Evolutionary conservation across 1,140 invertebrate species (phyloP), one percentile per base, ranked within the genome.

Genomic region (Drusus annulatus): DNA sequence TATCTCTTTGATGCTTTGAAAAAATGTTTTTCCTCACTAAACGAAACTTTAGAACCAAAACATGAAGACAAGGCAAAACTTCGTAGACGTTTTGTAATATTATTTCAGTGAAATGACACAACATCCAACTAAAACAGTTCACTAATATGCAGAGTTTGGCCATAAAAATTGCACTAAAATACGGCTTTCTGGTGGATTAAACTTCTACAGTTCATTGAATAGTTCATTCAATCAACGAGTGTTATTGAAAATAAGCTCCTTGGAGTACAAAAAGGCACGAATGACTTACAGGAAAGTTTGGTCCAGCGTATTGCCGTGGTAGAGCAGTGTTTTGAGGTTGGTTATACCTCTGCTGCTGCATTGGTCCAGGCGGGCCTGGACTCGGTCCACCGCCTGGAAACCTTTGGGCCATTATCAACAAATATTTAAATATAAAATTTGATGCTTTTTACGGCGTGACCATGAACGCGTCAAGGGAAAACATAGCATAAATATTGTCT

Each of bases 261-360:
- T 52, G n/a, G 5, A 71, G 50, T 3, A 36, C 31, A 36, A 36
- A 28, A 36, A 8, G 2, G 31, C 31, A 36, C 31, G 31, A 36
- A 36, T 7, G 84, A 87, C 88, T 88, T 87, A 93, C 92, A 79
- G 91, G 90, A 87, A 93, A 93, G 85, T 89, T 91, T 77, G 91
- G 92, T 23, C 89, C 89, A 60, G 90, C 89, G 88, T 93, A 93
- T 80, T 92, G 92, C 31, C 93, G 86, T 84, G 79, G 81, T 28
- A 80, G 31, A 80, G 90, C 90, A 52, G 91, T 90, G 79, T 90
- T 91, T 76, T 91, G 91, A 13, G 92, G 91, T 52, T 91, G 89
- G 60, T 91, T 90, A 85, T 92, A 93, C 15, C 92, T 51, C 36
- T 76, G 88, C 82, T 93, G 92, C 17, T 89, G 90, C 51, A 91